These are phyloP conservation scores for Norana najaformis DNA, from an alignment of 2,888 invertebrate genomes.

Conservation along the genomic window DNA sequence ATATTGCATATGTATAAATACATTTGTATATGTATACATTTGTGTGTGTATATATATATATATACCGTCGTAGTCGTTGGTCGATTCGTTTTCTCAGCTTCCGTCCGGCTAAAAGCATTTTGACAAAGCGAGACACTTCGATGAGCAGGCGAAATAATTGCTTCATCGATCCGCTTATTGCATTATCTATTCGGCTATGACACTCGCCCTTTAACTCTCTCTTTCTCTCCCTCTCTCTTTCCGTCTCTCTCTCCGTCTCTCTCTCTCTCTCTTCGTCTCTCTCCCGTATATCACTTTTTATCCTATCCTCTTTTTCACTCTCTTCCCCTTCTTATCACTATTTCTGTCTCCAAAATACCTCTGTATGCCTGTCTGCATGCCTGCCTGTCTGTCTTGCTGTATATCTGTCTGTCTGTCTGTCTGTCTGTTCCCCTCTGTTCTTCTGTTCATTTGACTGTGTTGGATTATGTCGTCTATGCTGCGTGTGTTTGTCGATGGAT, in stretches of 20 bases:
- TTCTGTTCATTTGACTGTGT: background rate
- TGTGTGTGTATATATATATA: too few relatives aligned
- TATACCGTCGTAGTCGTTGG: background rate
- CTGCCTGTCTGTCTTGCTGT: background rate
- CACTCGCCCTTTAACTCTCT: background rate
- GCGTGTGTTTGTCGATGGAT: too few relatives aligned
- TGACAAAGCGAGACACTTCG: slow-evolving; percentile 8
- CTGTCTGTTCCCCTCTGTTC: background rate
- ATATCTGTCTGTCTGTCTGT: background rate
- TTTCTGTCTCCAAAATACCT: background rate
- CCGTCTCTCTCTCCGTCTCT: background rate
- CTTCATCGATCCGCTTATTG: slow-evolving; percentile 24
- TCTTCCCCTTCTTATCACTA: background rate
- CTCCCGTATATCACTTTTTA: background rate
- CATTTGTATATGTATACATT: too few relatives aligned
- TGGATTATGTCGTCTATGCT: background rate
- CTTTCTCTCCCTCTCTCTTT: background rate
- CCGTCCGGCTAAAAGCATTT: slow-evolving; percentile 1
- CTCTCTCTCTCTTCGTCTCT: background rate
- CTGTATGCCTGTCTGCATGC: background rate
- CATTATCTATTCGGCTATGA: background rate
- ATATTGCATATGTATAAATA: too few relatives aligned
- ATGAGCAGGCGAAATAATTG: slow-evolving; percentile 9
- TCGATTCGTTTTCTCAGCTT: background rate
- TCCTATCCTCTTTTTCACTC: background rate